These are phyloP conservation scores for Sminthopsis crassicaudata DNA, from an alignment of 2,113 vertebrate species.

Conservation along the genomic window DNA sequence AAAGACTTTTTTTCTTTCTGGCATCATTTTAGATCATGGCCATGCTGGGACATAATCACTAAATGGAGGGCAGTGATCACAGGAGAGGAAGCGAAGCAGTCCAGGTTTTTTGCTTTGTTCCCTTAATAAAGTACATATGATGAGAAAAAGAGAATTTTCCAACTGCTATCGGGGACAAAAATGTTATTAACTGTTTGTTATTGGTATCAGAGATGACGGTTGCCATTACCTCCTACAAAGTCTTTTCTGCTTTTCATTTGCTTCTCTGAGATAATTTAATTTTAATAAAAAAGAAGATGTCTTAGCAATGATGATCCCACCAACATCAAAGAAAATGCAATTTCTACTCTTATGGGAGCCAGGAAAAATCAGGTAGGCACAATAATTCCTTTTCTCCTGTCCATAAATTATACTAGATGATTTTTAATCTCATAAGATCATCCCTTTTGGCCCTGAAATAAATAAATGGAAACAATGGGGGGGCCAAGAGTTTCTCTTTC, in stretches of 20 bases:
- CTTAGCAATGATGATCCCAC: neutral
- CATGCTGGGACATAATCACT: neutral
- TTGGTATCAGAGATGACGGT: neutral
- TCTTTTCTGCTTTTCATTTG: neutral
- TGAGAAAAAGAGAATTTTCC: neutral
- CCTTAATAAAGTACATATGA: neutral
- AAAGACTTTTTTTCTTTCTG: neutral
- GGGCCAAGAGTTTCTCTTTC: neutral
- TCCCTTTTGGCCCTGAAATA: neutral
- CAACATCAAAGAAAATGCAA: neutral
- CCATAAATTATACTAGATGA: neutral
- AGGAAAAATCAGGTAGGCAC: neutral
- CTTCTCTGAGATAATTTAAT: neutral
- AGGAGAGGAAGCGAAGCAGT: neutral
- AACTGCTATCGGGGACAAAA: neutral
- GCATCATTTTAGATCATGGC: neutral
- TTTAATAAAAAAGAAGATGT: neutral
- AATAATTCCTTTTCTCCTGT: neutral
- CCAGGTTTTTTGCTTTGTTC: accelerated
- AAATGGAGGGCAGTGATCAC: neutral
- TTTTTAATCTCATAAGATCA: neutral
- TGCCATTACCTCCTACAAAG: neutral
- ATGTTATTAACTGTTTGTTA: too few relatives aligned
- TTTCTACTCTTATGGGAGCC: neutral
- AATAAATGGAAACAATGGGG: neutral